phyloP scores from a whole-genome alignment of 2,797 vertebrate species.

The Numenius phaeopus region DNA sequence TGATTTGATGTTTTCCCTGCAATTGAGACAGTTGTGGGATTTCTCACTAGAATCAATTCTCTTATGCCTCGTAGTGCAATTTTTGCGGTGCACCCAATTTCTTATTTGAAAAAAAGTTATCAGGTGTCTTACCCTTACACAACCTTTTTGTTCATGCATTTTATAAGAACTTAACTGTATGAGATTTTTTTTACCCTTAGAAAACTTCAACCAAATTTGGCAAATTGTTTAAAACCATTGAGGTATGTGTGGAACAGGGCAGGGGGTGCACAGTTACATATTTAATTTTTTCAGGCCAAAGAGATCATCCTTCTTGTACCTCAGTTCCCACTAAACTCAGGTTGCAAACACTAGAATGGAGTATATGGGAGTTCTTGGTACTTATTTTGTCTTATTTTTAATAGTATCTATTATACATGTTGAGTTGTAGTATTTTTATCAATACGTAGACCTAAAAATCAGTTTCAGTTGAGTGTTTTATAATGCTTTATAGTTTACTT shows the following conservation, averaged over 20 bases:
- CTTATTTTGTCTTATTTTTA: background rate
- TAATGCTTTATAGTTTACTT: background rate
- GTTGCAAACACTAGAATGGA: background rate
- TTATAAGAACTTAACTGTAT: background rate
- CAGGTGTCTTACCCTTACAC: background rate
- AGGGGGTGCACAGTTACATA: accelerated
- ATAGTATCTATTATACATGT: background rate
- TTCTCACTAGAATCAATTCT: background rate
- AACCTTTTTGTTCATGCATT: background rate
- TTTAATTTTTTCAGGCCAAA: background rate
- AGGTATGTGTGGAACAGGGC: background rate
- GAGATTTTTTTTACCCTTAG: background rate
- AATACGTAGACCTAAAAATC: background rate
- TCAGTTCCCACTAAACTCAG: background rate
- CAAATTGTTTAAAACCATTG: background rate
- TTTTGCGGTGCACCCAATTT: background rate
- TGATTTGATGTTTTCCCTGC: background rate
- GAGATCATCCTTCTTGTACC: background rate
- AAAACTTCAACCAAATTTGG: background rate
- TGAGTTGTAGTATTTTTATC: background rate
- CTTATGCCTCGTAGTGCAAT: background rate
- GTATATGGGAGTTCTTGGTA: background rate
- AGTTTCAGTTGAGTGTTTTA: background rate
- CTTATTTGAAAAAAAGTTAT: background rate
- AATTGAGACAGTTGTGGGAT: background rate